Evolutionary conservation across 2,888 invertebrate species (phyloP), one percentile per base, ranked within the genome.

Genomic region (Amblyteles armatorius): DNA sequence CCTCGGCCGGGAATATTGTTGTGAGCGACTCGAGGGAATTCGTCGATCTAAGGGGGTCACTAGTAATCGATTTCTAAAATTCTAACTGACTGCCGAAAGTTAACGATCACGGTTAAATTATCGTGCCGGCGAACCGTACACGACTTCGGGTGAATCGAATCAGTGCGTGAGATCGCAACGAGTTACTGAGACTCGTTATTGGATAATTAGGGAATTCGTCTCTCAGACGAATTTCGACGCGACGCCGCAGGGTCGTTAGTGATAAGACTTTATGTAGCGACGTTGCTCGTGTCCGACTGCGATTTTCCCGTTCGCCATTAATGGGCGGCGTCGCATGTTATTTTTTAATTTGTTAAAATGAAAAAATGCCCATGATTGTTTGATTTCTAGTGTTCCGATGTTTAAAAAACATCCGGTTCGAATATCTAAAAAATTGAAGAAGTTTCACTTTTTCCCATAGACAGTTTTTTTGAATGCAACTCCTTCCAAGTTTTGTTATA

Each of bases 31-130:
- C 26, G 57, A 78, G 40, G 44, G 11, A 44, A 63, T 48, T 71
- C 79, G 29, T 63, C 60, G 63, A 65, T 67, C 76, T 9, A 52
- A 65, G 67, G 16, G 71, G 79, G 79, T 71, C 79, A 63, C 26
- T 71, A 40, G 67, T 40, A 65, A 79, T 79, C 79, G 79, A 79
- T 79, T 79, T 79, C 79, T 79, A 79, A 79, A 79, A 78, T 68
- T 29, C 57, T 68, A 60, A 69, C 26, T 78, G 4, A 78, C 68
- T 33, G 55, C 29, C 57, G 65, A 68, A 44, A 57, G 68, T 48
- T n/a, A 33, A 33, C 60, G 60, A 63, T 57, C 60, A 6, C 29
- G 29, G 22, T 19, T 11, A 33, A 33, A 63, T 63, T n/a, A 63
- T 63, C 29, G 29, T n/a, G 29, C 33, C 60, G n/a, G 6, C 7